Conservation (phyloP, 2,797 vertebrate species). For the Acanthurus leucopareius region DNA sequence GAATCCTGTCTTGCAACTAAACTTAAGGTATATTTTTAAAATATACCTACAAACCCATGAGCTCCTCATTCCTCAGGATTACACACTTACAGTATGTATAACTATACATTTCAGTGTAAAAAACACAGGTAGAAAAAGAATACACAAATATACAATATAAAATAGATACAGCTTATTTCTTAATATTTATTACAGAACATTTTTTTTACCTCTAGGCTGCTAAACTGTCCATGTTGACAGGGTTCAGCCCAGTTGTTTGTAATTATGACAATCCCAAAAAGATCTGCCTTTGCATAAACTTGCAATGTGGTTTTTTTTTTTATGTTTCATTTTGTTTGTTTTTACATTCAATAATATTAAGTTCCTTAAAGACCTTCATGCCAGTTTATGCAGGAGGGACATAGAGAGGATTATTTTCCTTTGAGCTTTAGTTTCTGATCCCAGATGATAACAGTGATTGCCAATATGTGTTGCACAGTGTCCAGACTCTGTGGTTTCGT, state of each 20-base stretch:
- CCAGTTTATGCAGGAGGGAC: constrained; percentile 4
- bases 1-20: constrained; percentile 2
- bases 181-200: constrained; percentile 25
- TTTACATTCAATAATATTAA: constrained; percentile 34
- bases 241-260: constrained; percentile 13
- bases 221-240: constrained; percentile 4
- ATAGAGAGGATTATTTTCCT: constrained; percentile 16
- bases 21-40: constrained; percentile 36
- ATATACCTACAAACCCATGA: constrained; percentile 1
- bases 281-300: constrained; percentile 1
- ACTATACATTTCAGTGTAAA: constrained; percentile 59
- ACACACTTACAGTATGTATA: constrained; percentile 3
- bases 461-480: constrained; percentile 4
- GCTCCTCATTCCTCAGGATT: constrained; percentile 2
- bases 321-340: too few species aligned
- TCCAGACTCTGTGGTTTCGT: constrained; percentile 44
- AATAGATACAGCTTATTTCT: constrained; percentile 59
- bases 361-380: neutral
- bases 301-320: constrained; percentile 27
- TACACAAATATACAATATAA: constrained; percentile 65
- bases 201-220: neutral
- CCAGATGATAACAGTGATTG: neutral
- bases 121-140: constrained; percentile 56
- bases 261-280: neutral
- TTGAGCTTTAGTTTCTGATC: constrained; percentile 31